Conservation (phyloP, 2,888 invertebrate genomes). For the Antheraea assamensis region DNA sequence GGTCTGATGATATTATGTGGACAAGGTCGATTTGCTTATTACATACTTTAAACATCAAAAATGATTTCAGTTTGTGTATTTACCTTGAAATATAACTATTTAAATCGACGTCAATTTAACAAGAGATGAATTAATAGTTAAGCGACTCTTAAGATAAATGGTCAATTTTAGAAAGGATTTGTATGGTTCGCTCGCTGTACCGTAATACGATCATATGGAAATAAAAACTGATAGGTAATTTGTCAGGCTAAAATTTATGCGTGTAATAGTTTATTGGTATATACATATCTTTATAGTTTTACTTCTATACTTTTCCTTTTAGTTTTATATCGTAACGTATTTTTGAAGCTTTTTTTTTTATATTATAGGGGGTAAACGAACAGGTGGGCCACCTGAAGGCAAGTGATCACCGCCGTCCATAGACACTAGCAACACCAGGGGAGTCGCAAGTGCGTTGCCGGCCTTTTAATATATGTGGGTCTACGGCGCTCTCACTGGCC, state of each 20-base stretch:
- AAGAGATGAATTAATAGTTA: constrained; percentile 4
- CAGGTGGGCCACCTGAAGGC: no score
- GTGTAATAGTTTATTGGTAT: no score
- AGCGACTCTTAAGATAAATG: constrained; percentile 2
- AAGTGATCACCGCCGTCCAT: no score
- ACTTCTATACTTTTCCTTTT: no score
- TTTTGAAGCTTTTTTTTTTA: no score
- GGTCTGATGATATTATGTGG: constrained; percentile 53
- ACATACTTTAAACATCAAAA: constrained; percentile 21
- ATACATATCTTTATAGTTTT: no score
- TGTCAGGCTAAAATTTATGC: background rate
- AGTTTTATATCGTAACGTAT: no score
- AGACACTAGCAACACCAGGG: no score
- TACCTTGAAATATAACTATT: constrained; percentile 10
- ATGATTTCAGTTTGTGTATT: constrained; percentile 16
- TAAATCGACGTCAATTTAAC: background rate
- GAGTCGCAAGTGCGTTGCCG: no score
- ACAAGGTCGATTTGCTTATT: constrained; percentile 57
- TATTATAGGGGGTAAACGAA: no score
- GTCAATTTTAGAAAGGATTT: background rate
- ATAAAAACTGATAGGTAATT: background rate
- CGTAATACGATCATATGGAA: background rate
- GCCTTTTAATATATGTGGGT: no score
- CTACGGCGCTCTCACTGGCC: no score
- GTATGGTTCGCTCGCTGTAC: background rate